These are phyloP conservation scores for Nephrotoma flavescens DNA, from an alignment of 2,888 invertebrate species.

Conservation along the genomic window DNA sequence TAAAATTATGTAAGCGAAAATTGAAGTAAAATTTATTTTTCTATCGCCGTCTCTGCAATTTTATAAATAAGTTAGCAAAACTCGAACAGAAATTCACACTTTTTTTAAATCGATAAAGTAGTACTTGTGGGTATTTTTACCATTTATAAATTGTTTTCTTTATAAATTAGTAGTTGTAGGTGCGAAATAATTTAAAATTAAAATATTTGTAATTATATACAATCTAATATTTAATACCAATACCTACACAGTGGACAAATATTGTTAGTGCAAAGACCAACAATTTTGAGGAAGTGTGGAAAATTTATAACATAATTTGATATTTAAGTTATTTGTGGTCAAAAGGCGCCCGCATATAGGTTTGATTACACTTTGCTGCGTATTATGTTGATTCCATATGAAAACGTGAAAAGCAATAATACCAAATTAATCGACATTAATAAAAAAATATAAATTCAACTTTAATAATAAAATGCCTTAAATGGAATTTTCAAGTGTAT, in stretches of 20 bases:
- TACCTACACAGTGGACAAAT: background rate
- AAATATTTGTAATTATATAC: background rate
- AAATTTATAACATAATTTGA: no score
- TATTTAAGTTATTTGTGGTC: background rate
- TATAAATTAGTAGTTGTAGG: background rate
- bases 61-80: background rate
- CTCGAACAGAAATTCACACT: background rate
- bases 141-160: background rate
- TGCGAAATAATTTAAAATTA: background rate
- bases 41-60: background rate
- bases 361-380: background rate
- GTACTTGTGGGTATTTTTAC: background rate
- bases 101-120: background rate
- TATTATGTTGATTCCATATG: background rate
- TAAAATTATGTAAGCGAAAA: background rate
- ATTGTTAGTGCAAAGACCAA: background rate
- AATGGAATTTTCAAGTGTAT: background rate
- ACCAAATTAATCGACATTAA: background rate
- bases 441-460: background rate
- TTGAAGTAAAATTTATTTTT: background rate
- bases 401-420: background rate
- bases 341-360: background rate
- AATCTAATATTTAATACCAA: background rate
- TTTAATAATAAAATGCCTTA: background rate
- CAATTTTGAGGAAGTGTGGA: no score